Percentiles rank a stretch among this genome's conserved stretches.
phyloP scores from a whole-genome alignment of 2,113 vertebrate genomes.

The Lates calcarifer region DNA sequence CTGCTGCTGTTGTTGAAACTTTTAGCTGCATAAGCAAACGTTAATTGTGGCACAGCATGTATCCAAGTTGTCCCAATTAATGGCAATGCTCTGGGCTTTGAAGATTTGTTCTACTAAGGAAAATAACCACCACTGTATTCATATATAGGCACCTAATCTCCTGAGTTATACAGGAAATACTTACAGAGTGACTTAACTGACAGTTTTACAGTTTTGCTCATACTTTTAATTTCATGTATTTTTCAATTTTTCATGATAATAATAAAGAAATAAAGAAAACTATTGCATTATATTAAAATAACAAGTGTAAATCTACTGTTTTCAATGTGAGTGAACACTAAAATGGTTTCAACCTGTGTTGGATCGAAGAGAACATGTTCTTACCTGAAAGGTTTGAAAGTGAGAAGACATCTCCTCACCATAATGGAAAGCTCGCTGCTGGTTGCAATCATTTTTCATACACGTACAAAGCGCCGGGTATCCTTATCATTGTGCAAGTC shows the following conservation, averaged over 20 bases:
- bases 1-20: constrained; percentile 17
- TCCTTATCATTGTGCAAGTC: constrained; percentile 49
- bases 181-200: neutral
- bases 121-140: neutral
- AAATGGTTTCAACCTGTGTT: neutral
- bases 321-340: neutral
- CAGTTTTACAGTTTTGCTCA: neutral
- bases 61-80: constrained; percentile 27
- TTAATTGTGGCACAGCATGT: constrained; percentile 34
- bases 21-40: constrained; percentile 38
- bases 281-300: neutral
- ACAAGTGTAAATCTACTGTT: neutral
- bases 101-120: neutral
- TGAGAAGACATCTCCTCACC: constrained; percentile 96
- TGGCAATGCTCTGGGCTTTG: neutral
- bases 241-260: neutral
- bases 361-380: constrained; percentile 33
- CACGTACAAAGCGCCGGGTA: constrained; percentile 41
- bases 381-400: constrained; percentile 98
- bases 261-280: neutral
- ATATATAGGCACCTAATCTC: neutral
- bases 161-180: neutral
- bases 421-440: constrained; percentile 92
- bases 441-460: constrained; percentile 84
- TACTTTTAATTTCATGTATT: no score